These are phyloP conservation scores for Drosophila niveifrons DNA, from an alignment of 2,888 invertebrate genomes.

Conservation along the genomic window DNA sequence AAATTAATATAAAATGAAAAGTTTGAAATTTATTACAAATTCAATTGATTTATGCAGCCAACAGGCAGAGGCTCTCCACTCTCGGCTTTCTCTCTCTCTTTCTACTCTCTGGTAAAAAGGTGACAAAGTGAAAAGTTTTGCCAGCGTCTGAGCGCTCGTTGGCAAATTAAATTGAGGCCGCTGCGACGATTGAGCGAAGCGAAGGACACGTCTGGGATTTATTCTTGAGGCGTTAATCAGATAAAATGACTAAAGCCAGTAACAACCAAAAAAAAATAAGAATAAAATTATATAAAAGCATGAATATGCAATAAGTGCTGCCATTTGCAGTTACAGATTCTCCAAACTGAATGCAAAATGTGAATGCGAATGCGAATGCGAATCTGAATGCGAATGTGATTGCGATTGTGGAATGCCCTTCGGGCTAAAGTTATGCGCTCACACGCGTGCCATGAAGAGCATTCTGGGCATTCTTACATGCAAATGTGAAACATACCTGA, in stretches of 20 bases:
- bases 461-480: constrained; percentile 36
- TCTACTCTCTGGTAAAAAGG: constrained; percentile 43
- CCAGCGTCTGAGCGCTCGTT: constrained; percentile 40
- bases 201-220: constrained; percentile 32
- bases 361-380: constrained; percentile 4
- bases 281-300: constrained; percentile 24
- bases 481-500: constrained; percentile 23
- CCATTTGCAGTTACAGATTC: constrained; percentile 6
- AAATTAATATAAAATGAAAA: constrained; percentile 81
- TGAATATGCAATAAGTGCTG: constrained; percentile 46
- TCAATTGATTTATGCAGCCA: constrained; percentile 76
- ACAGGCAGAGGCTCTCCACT: constrained; percentile 2
- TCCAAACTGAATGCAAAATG: constrained; percentile 20
- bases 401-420: constrained; percentile 8
- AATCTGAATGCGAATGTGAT: constrained; percentile 7
- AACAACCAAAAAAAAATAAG: not conserved
- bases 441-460: constrained; percentile 46
- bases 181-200: constrained; percentile 45
- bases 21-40: constrained; percentile 81
- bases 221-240: constrained; percentile 68
- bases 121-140: constrained; percentile 76
- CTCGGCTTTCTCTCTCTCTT: not conserved
- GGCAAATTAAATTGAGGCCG: constrained; percentile 67
- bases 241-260: constrained; percentile 60
- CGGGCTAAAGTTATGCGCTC: constrained; percentile 66